phyloP scores from a whole-genome alignment of 2,797 vertebrate species.

The Monodelphis domestica region DNA sequence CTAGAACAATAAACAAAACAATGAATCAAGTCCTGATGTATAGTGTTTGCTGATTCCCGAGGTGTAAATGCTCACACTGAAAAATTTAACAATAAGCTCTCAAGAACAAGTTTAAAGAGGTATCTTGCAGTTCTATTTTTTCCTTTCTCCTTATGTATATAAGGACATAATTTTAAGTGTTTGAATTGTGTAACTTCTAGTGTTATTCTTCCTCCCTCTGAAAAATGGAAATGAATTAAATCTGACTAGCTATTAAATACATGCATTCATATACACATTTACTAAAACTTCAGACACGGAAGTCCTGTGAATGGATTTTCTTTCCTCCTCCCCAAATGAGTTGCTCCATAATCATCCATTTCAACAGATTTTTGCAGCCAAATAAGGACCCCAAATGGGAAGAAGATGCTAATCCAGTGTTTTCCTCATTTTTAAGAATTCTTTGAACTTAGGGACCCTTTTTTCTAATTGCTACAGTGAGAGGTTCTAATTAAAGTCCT shows the following conservation, averaged over 20 bases:
- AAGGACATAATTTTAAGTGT: not conserved
- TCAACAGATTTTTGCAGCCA: not conserved
- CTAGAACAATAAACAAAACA: not conserved
- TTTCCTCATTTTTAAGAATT: not conserved
- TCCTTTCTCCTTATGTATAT: not conserved
- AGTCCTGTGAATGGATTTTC: not conserved
- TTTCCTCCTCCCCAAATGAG: not conserved
- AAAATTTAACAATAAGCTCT: not conserved
- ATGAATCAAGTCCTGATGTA: not conserved
- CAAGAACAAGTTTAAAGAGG: not conserved
- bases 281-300: not conserved
- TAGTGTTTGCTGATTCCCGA: not conserved
- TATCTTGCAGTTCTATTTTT: not conserved
- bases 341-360: not conserved
- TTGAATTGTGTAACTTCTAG: not conserved
- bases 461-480: not conserved
- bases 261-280: not conserved
- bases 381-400: not conserved
- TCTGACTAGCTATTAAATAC: not conserved
- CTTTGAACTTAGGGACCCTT: not conserved
- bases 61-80: not conserved
- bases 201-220: not conserved
- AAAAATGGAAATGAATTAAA: not conserved
- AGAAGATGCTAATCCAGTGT: not conserved
- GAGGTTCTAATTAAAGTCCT: not conserved